A percentile compares a stretch with the other conserved stretches of the same genome.
These are phyloP conservation scores for Serranus cabrilla DNA, from an alignment of 2,797 vertebrate species.

Conservation along the genomic window DNA sequence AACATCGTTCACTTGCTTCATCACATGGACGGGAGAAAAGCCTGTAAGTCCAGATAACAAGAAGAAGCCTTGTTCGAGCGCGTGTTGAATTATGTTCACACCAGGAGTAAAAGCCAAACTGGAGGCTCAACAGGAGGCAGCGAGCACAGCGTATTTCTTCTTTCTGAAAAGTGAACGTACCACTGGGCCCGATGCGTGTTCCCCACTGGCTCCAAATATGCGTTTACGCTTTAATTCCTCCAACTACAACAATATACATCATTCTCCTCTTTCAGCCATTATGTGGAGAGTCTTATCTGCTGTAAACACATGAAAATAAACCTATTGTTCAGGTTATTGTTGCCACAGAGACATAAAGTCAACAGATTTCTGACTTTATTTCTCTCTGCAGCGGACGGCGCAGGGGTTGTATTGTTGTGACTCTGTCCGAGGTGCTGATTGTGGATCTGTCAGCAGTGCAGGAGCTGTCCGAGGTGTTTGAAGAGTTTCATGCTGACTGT, in stretches of 20 bases:
- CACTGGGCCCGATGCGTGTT: constrained; percentile 27
- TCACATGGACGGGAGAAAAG: constrained; percentile 29
- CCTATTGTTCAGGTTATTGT: neutral
- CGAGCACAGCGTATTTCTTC: constrained; percentile 23
- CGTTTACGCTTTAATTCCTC: constrained; percentile 51
- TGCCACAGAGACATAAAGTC: neutral
- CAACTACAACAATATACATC: constrained; percentile 13
- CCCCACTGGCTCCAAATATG: constrained; percentile 24
- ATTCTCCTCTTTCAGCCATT: constrained; percentile 1
- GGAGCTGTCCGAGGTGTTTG: constrained; percentile 58
- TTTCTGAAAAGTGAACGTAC: constrained; percentile 31
- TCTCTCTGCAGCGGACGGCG: neutral
- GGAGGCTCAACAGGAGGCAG: constrained; percentile 43
- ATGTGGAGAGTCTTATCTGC: neutral
- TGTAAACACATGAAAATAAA: neutral
- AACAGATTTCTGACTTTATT: neutral
- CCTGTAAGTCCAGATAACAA: constrained; percentile 23
- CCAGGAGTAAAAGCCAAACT: constrained; percentile 45
- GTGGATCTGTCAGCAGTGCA: constrained; percentile 4
- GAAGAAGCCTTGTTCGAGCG: constrained; percentile 35
- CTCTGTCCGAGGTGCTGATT: constrained; percentile 58
- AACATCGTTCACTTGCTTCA: constrained; percentile 4
- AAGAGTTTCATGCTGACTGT: constrained; percentile 54
- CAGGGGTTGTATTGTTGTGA: neutral
- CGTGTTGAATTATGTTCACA: constrained; percentile 51